Evolutionary conservation across 2,113 vertebrate species (phyloP).

Genomic region (Coptodon rendalli): DNA sequence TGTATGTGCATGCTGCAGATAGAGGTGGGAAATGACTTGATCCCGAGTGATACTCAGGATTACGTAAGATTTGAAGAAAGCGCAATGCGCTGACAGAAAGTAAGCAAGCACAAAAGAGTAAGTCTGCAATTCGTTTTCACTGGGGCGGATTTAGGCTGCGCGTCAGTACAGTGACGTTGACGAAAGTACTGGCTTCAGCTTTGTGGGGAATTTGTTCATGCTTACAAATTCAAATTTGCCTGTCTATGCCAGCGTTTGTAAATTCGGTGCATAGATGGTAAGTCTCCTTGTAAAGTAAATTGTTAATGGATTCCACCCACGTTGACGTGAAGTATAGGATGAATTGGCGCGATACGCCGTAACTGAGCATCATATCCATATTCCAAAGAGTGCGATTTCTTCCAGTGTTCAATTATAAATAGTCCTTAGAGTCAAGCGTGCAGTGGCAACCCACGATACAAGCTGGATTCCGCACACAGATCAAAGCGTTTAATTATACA

Average conservation of each 20-base stretch:
- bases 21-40: neutral
- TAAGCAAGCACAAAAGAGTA: neutral
- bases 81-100: neutral
- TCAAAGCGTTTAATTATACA: slow-evolving; percentile 58
- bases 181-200: neutral
- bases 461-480: slow-evolving; percentile 40
- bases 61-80: neutral
- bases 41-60: neutral
- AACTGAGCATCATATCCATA: slow-evolving; percentile 43
- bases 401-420: slow-evolving; percentile 53
- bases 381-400: slow-evolving; percentile 35
- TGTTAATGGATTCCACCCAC: slow-evolving; percentile 45
- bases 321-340: slow-evolving; percentile 1
- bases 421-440: slow-evolving; percentile 30
- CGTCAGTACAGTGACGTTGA: neutral
- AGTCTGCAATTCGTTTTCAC: neutral
- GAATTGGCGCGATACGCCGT: slow-evolving; percentile 7
- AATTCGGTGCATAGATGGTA: neutral
- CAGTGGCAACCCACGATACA: slow-evolving; percentile 26
- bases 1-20: neutral
- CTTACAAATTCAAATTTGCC: neutral
- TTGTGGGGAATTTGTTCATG: neutral
- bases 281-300: slow-evolving; percentile 5
- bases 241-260: neutral
- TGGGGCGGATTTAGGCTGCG: neutral